Percentiles rank a stretch among this genome's conserved stretches.
Conservation (phyloP, 2,888 invertebrate species). For the Eristalis tenax region DNA sequence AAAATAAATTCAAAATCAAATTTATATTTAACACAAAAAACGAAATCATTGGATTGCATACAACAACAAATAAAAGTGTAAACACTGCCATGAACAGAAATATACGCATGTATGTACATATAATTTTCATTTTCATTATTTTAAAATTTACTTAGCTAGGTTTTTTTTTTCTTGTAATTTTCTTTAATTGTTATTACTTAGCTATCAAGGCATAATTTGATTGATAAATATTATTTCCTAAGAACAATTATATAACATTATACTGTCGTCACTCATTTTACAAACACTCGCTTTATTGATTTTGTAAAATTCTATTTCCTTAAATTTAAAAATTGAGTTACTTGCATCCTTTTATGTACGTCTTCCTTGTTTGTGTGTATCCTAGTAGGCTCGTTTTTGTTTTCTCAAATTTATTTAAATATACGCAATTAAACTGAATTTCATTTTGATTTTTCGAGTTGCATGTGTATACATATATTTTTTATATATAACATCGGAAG, state of each 20-base stretch:
- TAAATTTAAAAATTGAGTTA: slow-evolving; percentile 30
- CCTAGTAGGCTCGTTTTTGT: slow-evolving; percentile 50
- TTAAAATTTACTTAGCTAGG: slow-evolving; percentile 31
- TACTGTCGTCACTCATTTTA: slow-evolving; percentile 21
- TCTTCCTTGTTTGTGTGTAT: slow-evolving; percentile 27
- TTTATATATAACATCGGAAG: slow-evolving; percentile 48
- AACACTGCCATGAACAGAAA: not conserved
- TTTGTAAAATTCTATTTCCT: slow-evolving; percentile 22
- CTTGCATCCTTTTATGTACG: not conserved
- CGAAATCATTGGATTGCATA: not conserved
- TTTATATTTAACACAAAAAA: not conserved
- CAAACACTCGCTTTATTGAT: slow-evolving; percentile 19
- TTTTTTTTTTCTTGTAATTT: not conserved
- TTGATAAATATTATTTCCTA: slow-evolving; percentile 75
- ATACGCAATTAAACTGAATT: slow-evolving; percentile 18
- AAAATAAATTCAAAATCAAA: not conserved
- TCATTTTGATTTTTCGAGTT: slow-evolving; percentile 7
- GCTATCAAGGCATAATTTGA: slow-evolving; percentile 78
- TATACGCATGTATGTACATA: not conserved
- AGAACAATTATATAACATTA: slow-evolving; percentile 49
- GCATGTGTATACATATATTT: not conserved
- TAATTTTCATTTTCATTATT: not conserved
- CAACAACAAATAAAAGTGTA: slow-evolving; percentile 2
- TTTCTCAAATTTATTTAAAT: not conserved
- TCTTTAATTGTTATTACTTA: slow-evolving; percentile 69